These are phyloP conservation scores for Meles meles DNA, from an alignment of 2,113 vertebrate genomes.

Conservation along the genomic window DNA sequence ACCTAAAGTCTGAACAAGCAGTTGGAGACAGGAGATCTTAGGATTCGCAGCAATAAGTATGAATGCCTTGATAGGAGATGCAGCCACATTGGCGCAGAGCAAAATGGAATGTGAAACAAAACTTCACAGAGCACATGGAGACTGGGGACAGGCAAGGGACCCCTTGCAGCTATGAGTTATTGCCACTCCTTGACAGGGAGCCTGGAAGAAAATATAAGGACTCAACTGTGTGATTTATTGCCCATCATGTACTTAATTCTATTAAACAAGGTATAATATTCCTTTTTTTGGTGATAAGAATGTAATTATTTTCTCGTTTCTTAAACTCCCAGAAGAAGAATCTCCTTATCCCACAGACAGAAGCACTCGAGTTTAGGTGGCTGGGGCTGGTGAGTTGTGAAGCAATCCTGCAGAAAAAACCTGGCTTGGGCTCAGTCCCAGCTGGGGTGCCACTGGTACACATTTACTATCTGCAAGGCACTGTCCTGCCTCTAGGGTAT, in stretches of 20 bases:
- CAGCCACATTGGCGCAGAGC: fast-evolving
- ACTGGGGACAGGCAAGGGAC: fast-evolving
- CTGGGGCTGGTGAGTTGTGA: fast-evolving
- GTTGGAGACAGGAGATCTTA: neutral
- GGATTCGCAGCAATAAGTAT: neutral
- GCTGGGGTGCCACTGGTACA: fast-evolving
- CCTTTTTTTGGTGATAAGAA: neutral
- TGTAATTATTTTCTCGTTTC: neutral
- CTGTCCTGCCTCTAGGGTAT: fast-evolving
- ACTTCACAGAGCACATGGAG: too few species aligned
- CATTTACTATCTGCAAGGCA: too few species aligned
- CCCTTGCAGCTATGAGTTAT: neutral
- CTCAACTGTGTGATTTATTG: neutral
- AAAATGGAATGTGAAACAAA: fast-evolving
- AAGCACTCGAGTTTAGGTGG: neutral
- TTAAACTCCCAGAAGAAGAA: neutral
- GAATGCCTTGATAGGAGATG: neutral
- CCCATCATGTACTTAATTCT: neutral
- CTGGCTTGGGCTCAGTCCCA: neutral
- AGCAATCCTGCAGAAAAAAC: neutral
- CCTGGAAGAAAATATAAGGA: neutral
- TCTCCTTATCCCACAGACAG: neutral
- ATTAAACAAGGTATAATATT: neutral
- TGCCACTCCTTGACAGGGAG: neutral
- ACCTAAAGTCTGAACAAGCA: neutral